These are phyloP conservation scores for Sebastes trivittatus DNA, from an alignment of 2,797 vertebrate genomes.

Conservation along the genomic window DNA sequence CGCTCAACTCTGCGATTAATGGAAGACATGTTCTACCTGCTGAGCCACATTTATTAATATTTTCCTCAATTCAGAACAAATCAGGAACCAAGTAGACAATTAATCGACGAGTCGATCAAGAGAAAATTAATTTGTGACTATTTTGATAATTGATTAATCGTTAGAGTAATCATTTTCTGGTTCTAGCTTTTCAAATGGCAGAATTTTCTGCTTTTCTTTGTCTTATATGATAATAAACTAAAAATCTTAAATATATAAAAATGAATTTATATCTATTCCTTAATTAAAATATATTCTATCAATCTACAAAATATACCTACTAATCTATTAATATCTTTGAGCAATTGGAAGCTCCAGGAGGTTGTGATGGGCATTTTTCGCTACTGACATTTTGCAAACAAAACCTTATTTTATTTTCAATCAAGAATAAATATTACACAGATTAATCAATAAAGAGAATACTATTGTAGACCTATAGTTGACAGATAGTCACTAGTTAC, in stretches of 20 bases:
- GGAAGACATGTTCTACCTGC: background rate
- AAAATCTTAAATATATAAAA: no score
- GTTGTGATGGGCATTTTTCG: background rate
- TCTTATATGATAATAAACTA: background rate
- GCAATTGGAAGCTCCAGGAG: background rate
- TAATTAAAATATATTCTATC: no score
- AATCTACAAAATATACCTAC: no score
- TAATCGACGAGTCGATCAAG: background rate
- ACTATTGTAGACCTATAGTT: background rate
- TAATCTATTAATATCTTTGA: no score
- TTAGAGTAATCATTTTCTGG: accelerated
- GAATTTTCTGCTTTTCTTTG: background rate
- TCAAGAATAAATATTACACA: background rate
- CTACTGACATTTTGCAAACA: background rate
- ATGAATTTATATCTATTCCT: accelerated
- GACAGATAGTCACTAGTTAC: background rate
- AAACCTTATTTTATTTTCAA: background rate
- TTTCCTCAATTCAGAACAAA: background rate
- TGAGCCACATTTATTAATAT: background rate
- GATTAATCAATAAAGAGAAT: background rate
- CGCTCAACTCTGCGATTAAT: background rate
- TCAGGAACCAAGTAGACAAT: background rate
- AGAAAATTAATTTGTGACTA: background rate
- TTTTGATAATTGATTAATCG: background rate
- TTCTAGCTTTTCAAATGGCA: background rate